A percentile compares a stretch with the other conserved stretches of the same genome.
These are phyloP conservation scores for Saturnia japonica DNA, from an alignment of 2,888 invertebrate genomes.

Conservation along the genomic window DNA sequence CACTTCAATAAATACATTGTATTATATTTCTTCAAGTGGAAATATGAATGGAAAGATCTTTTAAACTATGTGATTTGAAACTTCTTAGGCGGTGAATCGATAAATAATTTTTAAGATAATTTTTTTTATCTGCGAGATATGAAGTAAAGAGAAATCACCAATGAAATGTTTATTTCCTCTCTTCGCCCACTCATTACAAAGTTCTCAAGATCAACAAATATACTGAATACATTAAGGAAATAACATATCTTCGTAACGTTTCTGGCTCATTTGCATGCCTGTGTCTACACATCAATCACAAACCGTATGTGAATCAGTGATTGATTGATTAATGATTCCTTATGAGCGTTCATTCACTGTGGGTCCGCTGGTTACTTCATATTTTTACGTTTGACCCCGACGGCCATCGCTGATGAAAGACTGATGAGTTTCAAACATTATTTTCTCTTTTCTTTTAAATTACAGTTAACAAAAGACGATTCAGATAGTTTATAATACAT, in stretches of 20 bases:
- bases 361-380: conserved; percentile 14
- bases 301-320: conserved; percentile 58
- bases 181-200: no score
- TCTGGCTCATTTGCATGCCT: conserved; percentile 69
- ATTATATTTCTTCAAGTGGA: background rate
- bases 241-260: conserved; percentile 29
- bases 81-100: no score
- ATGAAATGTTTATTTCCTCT: no score
- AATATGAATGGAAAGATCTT: no score
- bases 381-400: conserved; percentile 18
- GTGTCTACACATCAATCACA: conserved; percentile 76
- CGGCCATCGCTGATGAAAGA: conserved; percentile 18
- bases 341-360: conserved; percentile 59
- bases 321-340: conserved; percentile 68
- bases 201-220: background rate
- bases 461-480: conserved; percentile 19
- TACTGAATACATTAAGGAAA: conserved; percentile 23
- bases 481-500: background rate
- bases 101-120: no score
- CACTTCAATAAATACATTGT: conserved; percentile 44
- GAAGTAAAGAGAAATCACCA: no score
- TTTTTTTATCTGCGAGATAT: no score
- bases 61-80: no score
- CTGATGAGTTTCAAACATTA: conserved; percentile 23
- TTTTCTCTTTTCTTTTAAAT: conserved; percentile 21